Evolutionary conservation across 1,140 invertebrate genomes (phyloP).

Genomic region (Drosophila trapezifrons): DNA sequence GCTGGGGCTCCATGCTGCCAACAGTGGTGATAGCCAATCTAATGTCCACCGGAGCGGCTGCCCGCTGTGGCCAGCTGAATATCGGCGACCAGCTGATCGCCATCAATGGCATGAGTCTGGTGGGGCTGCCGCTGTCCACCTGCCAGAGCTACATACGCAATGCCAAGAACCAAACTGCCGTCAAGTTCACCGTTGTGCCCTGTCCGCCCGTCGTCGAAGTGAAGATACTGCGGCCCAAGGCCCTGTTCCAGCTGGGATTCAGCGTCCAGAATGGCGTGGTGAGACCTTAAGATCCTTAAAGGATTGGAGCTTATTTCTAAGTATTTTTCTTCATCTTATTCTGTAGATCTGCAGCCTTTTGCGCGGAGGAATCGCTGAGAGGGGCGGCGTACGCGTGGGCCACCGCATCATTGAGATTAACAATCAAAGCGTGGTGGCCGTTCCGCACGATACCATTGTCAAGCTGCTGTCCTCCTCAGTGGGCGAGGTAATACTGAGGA

Average conservation of each 20-base stretch:
- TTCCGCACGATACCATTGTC: constrained; percentile 99
- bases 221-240: constrained; percentile 99
- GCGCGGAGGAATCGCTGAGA: constrained; percentile 98
- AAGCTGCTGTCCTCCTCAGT: constrained; percentile 99
- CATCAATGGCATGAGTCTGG: constrained; percentile 98
- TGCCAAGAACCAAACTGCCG: constrained; percentile 98
- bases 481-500: constrained; percentile 91
- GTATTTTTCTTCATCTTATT: not conserved
- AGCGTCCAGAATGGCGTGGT: constrained; percentile 99
- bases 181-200: constrained; percentile 99
- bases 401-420: constrained; percentile 99
- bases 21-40: constrained; percentile 99
- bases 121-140: constrained; percentile 97
- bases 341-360: constrained; percentile 97
- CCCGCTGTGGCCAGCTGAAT: constrained; percentile 98
- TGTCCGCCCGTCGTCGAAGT: constrained; percentile 99
- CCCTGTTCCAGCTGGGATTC: constrained; percentile 99
- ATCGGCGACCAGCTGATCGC: constrained; percentile 99
- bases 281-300: constrained; percentile 85
- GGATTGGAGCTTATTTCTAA: no score
- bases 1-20: constrained; percentile 99
- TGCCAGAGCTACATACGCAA: constrained; percentile 99
- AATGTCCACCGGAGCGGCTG: constrained; percentile 96
- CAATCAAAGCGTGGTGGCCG: constrained; percentile 99
- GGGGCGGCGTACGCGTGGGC: constrained; percentile 98